Base-by-base conservation (phyloP, 2,797 vertebrate species). In the Galagoides demidoff region DNA sequence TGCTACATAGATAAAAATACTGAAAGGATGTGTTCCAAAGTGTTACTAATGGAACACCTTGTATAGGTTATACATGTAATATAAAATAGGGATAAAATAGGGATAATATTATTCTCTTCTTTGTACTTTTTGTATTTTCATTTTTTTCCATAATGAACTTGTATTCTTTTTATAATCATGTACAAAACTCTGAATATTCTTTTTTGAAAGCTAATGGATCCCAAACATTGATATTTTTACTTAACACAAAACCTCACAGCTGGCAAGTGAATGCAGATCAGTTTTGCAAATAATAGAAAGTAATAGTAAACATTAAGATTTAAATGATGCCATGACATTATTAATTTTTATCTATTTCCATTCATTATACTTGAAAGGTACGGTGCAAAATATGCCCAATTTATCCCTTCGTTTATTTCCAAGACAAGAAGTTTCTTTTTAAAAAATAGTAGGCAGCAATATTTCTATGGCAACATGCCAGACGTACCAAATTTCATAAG, bases 401-500 rank as follows among this genome's bases (percentile, higher is more conserved):
- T 49, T 78, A 78, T 77, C 39, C 63, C 49, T 92, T 92, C n/a
- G 82, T n/a, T 55, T 39, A 94, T 90, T 90, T 89, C 84, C 39
- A 95, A 91, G 70, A 85, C n/a, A 59, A 29, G 49, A 94, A 70
- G 57, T 59, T 92, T 77, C 16, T 86, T 90, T 66, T 79, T 71
- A 1, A 71, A 92, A 81, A 70, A 49, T 23, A 87, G 37, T 43
- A 95, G 49, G n/a, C 79, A 91, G 64, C 29, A 9, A 10, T 68
- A 83, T 85, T 93, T 95, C 85, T 90, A 52, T 77, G 88, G 31
- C 66, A 61, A 39, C 29, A 88, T 77, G 39, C 20, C 74, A 76
- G 39, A 87, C n/a, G 45, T n/a, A 76, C 85, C 78, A 89, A 85
- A 86, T 96, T 96, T 94, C 39, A 89, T 55, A 49, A 96, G 78